Percentiles rank a stretch among this genome's conserved stretches.
phyloP scores from a whole-genome alignment of 2,113 vertebrate genomes.

The Junco hyemalis region DNA sequence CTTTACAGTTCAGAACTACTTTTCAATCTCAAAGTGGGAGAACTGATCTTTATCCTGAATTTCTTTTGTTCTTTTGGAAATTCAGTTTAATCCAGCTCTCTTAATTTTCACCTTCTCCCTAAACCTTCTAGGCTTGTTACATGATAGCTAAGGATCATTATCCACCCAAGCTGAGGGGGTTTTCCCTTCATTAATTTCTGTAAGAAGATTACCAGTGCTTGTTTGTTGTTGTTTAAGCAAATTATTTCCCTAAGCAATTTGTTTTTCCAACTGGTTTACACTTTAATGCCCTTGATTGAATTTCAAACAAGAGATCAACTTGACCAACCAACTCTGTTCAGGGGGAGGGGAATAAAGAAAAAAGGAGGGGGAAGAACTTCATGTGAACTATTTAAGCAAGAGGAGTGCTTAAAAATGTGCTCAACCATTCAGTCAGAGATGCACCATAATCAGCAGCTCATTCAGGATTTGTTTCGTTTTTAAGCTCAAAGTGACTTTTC shows the following conservation, averaged over 20 bases:
- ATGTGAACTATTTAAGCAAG: conserved; percentile 61
- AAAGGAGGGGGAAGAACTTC: conserved; percentile 10
- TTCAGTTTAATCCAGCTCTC: conserved; percentile 88
- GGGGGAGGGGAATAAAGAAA: background rate
- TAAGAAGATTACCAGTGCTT: conserved; percentile 96
- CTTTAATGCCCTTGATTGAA: conserved; percentile 98
- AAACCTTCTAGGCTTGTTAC: conserved; percentile 88
- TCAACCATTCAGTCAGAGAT: conserved; percentile 51
- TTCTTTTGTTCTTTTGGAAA: conserved; percentile 89
- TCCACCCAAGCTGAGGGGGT: conserved; percentile 79
- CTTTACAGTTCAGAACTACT: conserved; percentile 82
- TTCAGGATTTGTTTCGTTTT: conserved; percentile 39
- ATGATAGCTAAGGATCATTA: conserved; percentile 79
- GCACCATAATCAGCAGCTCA: conserved; percentile 38
- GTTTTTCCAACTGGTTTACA: conserved; percentile 99
- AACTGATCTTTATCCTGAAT: conserved; percentile 84
- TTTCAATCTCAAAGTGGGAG: conserved; percentile 83
- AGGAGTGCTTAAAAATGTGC: conserved; percentile 12
- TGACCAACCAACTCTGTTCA: conserved; percentile 84
- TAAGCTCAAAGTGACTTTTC: conserved; percentile 63
- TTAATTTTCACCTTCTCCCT: conserved; percentile 91
- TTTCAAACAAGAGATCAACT: conserved; percentile 90
- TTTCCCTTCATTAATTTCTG: conserved; percentile 96
- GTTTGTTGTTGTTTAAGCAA: conserved; percentile 99
- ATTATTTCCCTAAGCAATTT: conserved; percentile 99